A percentile compares a stretch with the other conserved stretches of the same genome.
Evolutionary conservation across 2,797 vertebrate species (phyloP).

Genomic region (Anisognathus igniventris): DNA sequence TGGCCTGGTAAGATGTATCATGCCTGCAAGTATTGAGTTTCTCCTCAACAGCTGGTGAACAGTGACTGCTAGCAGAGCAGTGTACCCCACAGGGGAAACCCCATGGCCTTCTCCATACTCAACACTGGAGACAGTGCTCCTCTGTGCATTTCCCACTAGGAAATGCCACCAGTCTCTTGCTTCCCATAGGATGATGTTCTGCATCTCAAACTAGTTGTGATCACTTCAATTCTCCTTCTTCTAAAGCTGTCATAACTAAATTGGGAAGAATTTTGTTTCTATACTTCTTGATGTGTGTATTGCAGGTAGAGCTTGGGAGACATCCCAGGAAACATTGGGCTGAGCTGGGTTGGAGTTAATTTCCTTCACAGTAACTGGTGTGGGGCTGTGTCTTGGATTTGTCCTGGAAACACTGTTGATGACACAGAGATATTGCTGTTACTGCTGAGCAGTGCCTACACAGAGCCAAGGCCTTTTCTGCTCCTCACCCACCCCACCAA

Average conservation of each 20-base stretch:
- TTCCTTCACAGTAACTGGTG: not conserved
- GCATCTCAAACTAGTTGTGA: not conserved
- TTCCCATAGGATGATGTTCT: not conserved
- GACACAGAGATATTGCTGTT: not conserved
- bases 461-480: not conserved
- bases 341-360: not conserved
- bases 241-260: not conserved
- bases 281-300: not conserved
- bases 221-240: not conserved
- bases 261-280: not conserved
- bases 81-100: fast-evolving
- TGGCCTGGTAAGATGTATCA: not conserved
- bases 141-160: not conserved
- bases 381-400: not conserved
- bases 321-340: not conserved
- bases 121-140: not conserved
- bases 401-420: not conserved
- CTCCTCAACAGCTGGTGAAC: not conserved
- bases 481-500: not conserved
- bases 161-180: not conserved
- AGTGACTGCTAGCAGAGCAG: not conserved
- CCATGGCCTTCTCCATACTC: not conserved
- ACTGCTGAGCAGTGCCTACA: not conserved
- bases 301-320: not conserved
- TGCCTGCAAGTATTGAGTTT: not conserved